phyloP scores from a whole-genome alignment of 2,113 vertebrate species.

The Athene noctua region DNA sequence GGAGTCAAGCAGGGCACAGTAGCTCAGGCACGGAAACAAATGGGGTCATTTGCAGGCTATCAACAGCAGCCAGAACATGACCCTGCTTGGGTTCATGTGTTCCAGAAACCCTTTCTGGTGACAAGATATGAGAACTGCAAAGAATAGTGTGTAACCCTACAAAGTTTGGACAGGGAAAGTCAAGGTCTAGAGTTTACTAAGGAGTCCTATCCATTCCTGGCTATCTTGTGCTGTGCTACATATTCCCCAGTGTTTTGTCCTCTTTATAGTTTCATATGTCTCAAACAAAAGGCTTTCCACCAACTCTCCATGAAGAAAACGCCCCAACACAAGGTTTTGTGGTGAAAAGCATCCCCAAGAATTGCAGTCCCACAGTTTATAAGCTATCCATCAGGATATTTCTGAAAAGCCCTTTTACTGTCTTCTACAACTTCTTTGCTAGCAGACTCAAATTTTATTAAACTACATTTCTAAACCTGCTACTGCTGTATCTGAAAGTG shows the following conservation, averaged over 20 bases:
- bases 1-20: neutral
- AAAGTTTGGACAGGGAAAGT: neutral
- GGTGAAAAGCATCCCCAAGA: neutral
- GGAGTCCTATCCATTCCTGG: neutral
- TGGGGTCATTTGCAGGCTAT: neutral
- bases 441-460: neutral
- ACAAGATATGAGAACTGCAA: neutral
- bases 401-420: neutral
- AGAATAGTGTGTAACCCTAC: neutral
- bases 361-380: rapidly evolving
- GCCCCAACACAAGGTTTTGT: neutral
- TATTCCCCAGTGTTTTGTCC: neutral
- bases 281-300: neutral
- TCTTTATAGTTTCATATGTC: neutral
- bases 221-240: neutral
- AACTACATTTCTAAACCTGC: neutral
- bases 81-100: neutral
- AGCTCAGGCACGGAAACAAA: neutral
- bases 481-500: neutral
- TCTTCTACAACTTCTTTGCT: neutral
- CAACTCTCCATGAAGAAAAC: neutral
- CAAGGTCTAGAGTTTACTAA: neutral
- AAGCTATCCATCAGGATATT: neutral
- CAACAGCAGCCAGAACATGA: neutral
- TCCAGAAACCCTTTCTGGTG: neutral